These are phyloP conservation scores for Dysdera silvatica DNA, from an alignment of 1,140 invertebrate genomes.

Conservation along the genomic window DNA sequence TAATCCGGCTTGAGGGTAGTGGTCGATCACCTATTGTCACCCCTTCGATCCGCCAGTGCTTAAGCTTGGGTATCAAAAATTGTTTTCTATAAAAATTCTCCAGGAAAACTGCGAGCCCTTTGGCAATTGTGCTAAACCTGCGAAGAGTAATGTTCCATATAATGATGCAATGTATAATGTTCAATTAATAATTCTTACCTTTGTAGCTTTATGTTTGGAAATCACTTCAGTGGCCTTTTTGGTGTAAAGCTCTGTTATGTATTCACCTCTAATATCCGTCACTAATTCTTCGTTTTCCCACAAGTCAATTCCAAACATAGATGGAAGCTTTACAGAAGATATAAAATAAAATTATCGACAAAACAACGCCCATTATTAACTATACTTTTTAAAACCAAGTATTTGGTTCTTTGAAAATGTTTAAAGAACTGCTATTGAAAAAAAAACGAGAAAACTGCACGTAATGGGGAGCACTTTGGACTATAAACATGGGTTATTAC, in stretches of 20 bases:
- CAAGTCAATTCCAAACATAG: constrained; percentile 55
- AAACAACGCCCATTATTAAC: constrained; percentile 33
- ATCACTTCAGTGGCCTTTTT: constrained; percentile 63
- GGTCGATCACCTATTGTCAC: too few species aligned
- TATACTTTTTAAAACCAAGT: constrained; percentile 5
- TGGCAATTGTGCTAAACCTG: too few species aligned
- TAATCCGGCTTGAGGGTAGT: too few species aligned
- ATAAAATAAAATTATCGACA: constrained; percentile 34
- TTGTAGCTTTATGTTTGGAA: constrained; percentile 52
- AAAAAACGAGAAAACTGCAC: too few species aligned
- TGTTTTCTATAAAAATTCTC: too few species aligned
- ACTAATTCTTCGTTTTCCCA: constrained; percentile 57
- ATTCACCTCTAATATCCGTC: constrained; percentile 67
- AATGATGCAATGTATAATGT: not conserved
- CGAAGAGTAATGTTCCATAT: not conserved
- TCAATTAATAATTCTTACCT: constrained; percentile 15
- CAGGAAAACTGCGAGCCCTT: too few species aligned
- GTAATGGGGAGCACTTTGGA: too few species aligned
- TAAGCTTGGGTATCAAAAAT: too few species aligned
- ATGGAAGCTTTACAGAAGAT: too few species aligned
- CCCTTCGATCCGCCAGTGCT: too few species aligned
- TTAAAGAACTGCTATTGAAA: too few species aligned
- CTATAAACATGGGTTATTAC: too few species aligned
- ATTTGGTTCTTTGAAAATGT: constrained; percentile 27
- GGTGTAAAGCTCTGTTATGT: constrained; percentile 75